Evolutionary conservation across 2,113 vertebrate species (phyloP), one percentile per base, ranked within the genome.

Genomic region (Gasterosteus nipponicus): DNA sequence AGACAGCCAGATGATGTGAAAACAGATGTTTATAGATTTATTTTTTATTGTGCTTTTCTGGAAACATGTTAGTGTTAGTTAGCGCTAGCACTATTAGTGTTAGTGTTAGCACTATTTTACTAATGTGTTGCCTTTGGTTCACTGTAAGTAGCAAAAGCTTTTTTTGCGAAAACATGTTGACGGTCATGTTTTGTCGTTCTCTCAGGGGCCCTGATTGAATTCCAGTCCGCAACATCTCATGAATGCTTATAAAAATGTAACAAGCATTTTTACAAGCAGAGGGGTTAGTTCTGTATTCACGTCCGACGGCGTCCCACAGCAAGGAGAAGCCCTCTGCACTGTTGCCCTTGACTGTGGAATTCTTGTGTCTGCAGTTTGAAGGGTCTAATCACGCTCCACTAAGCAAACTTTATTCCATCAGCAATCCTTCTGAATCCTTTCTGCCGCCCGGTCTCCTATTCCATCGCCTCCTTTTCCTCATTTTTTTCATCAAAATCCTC

Each of bases 311-410:
- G 66, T 59, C 18, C 7, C 44, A 14, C 51, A 42, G 0, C 31
- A 3, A 12, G 65, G 39, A 61, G 19, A 22, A 29, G 46, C 29
- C 47, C 35, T 58, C 46, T 75, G 42, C 8, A 7, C 44, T 54
- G 15, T 64, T 69, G 44, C 35, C 15, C 26, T 26, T 10, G 60
- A 68, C 69, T 67, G 77, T 47, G 46, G 67, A 51, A n/a, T n/a
- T 26, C 38, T 2, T 77, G 44, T 74, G 39, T 9, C 5, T 61
- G 35, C 49, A 44, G 7, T 81, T 81, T 58, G 58, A 11, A 31
- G 42, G 15, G 1, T 68, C 53, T 75, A 47, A 70, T 41, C 69
- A 76, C 54, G 71, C 73, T 85, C 12, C 69, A 71, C 68, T 72
- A 69, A 74, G 68, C 60, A 71, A 70, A 77, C 54, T 61, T 70